Evolutionary conservation across 2,113 vertebrate genomes (phyloP), one percentile per base, ranked within the genome.

Genomic region (Pituophis catenifer): DNA sequence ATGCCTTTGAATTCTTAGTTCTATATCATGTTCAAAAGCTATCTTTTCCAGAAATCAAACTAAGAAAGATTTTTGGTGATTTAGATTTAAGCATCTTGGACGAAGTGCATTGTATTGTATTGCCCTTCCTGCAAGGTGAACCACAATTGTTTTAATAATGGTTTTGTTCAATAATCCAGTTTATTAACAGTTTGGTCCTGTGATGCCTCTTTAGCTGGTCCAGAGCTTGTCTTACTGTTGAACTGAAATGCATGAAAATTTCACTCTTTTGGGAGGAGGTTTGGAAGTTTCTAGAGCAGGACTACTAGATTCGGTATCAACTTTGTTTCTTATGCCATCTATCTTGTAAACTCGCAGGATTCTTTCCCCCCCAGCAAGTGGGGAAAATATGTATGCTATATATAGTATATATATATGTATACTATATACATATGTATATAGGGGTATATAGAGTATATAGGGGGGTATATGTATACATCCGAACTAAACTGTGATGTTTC

Each of bases 321-420:
- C 58, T 59, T 59, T 59, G 23, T 24, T 59, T 9, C 23, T 59
- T 59, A 59, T 59, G 58, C 58, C 58, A 59, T 24, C 19, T 58
- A 19, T 58, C 57, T 58, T 23, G 21, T 59, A 24, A 59, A 59
- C 1, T 59, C 0, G 0, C 58, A 24, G 23, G 23, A 59, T 59
- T 59, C 58, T 9, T 3, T 1, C 0, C 2, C 8, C 2, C 8
- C 58, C 23, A 0, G 0, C 57, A 59, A 59, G 48, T 50, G 48
- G 6, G 48, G 5, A 4, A 50, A 50, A 50, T 50, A 50, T 50
- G 6, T 50, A 50, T 50, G 6, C 48, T 50, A 50, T 0, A 50
- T 50, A 50, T 50, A 50, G 0, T 50, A 50, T 50, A 50, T 7
- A 48, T 48, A 6, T 48, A 48, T 48, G 44, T 44, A 44, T 48